Percentiles rank a stretch among this genome's conserved stretches.
Conservation (phyloP, 1,140 invertebrate genomes). For the Apis florea region DNA sequence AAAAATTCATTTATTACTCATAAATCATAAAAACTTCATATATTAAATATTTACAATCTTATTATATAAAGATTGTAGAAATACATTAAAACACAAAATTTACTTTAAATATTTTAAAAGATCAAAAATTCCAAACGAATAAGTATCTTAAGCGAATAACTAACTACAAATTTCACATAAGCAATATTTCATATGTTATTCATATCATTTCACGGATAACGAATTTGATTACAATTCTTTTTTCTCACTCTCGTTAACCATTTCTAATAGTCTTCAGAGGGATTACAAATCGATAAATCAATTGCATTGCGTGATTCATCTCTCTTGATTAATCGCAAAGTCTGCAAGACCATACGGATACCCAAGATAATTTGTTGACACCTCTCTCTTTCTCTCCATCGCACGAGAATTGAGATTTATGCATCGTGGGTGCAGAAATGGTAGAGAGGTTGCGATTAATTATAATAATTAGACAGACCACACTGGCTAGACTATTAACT, state of each 20-base stretch:
- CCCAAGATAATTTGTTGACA: constrained; percentile 36
- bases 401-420: constrained; percentile 40
- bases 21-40: not conserved
- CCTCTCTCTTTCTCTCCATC: not conserved
- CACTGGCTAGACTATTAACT: not conserved
- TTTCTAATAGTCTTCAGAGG: not conserved
- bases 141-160: no score
- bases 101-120: not conserved
- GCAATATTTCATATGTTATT: not conserved
- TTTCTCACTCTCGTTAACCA: not conserved
- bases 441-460: constrained; percentile 22
- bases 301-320: constrained; percentile 37
- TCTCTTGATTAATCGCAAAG: constrained; percentile 26
- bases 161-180: not conserved
- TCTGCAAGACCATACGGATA: not conserved
- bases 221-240: not conserved
- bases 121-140: not conserved
- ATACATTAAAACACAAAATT: not conserved
- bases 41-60: not conserved
- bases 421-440: not conserved
- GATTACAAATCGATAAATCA: constrained; percentile 37
- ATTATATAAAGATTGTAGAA: not conserved
- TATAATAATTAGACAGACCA: constrained; percentile 28
- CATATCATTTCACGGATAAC: not conserved
- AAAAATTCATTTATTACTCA: constrained; percentile 8